Evolutionary conservation across 1,140 invertebrate species (phyloP).

Genomic region (Onthophagus taurus): DNA sequence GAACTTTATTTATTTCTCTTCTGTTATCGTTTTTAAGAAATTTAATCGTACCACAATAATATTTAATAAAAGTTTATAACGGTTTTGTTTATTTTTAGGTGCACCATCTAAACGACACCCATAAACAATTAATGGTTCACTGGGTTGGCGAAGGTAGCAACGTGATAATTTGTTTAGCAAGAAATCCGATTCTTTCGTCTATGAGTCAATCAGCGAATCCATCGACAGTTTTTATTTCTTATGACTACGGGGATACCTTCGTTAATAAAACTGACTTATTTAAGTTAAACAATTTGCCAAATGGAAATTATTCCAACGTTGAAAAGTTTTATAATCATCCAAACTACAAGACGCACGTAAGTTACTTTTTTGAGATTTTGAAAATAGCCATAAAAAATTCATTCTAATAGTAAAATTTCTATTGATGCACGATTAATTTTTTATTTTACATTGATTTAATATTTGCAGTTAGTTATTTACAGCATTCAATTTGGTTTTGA

Average conservation of each 20-base stretch:
- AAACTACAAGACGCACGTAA: conserved; percentile 63
- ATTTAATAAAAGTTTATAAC: too few relatives aligned
- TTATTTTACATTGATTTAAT: too few relatives aligned
- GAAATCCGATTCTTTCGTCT: conserved; percentile 49
- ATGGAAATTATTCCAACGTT: conserved; percentile 53
- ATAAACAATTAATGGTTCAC: conserved; percentile 80
- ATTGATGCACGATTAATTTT: too few relatives aligned
- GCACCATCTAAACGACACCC: conserved; percentile 67
- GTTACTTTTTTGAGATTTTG: too few relatives aligned
- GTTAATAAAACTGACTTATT: conserved; percentile 62
- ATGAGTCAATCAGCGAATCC: conserved; percentile 40
- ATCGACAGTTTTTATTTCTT: conserved; percentile 73
- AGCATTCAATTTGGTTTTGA: too few relatives aligned
- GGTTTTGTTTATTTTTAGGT: conserved; percentile 44
- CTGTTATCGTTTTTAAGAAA: too few relatives aligned
- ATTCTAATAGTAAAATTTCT: too few relatives aligned
- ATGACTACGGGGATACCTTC: conserved; percentile 76
- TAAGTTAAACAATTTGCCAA: conserved; percentile 43
- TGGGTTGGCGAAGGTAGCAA: conserved; percentile 80
- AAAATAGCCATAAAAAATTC: too few relatives aligned
- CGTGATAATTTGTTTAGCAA: conserved; percentile 77
- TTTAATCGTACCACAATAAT: too few relatives aligned
- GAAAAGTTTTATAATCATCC: conserved; percentile 81
- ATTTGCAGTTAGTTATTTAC: too few relatives aligned
- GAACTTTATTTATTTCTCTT: too few relatives aligned